These are phyloP conservation scores for Microplitis deprimator DNA, from an alignment of 2,888 invertebrate species.

Conservation along the genomic window DNA sequence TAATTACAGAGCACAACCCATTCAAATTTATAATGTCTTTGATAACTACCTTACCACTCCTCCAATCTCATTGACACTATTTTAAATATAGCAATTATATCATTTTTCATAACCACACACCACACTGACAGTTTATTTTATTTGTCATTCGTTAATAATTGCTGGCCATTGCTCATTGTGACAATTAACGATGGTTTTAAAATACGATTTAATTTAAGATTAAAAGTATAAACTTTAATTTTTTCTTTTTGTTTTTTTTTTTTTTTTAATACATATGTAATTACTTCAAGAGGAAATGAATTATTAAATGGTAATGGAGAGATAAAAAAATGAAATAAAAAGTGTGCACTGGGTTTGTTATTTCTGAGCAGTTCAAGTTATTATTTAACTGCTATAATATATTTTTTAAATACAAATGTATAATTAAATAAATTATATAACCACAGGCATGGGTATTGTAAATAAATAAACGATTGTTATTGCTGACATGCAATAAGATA, in stretches of 20 bases:
- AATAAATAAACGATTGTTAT: slow-evolving; percentile 34
- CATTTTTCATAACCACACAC: not conserved
- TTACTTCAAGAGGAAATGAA: not conserved
- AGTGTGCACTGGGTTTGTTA: not conserved
- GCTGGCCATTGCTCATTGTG: not conserved
- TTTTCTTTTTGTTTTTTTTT: too few species aligned
- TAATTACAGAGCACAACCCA: slow-evolving; percentile 58
- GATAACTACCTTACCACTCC: slow-evolving; percentile 58
- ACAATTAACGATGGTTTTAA: not conserved
- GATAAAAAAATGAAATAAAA: not conserved
- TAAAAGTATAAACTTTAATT: too few species aligned
- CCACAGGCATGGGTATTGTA: slow-evolving; percentile 31
- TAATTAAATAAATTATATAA: slow-evolving; percentile 43
- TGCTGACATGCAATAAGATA: slow-evolving; percentile 23
- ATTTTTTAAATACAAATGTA: slow-evolving; percentile 5
- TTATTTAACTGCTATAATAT: not conserved
- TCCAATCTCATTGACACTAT: slow-evolving; percentile 36
- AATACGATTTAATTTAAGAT: too few species aligned
- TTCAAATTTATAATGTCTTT: slow-evolving; percentile 63
- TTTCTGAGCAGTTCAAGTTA: not conserved
- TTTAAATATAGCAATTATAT: slow-evolving; percentile 6
- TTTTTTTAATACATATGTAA: not conserved
- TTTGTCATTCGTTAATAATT: not conserved
- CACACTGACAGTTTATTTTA: too few species aligned
- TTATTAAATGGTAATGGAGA: not conserved